A percentile compares a stretch with the other conserved stretches of the same genome.
Conservation (phyloP, 2,113 vertebrate genomes). For the Varanus komodoensis region DNA sequence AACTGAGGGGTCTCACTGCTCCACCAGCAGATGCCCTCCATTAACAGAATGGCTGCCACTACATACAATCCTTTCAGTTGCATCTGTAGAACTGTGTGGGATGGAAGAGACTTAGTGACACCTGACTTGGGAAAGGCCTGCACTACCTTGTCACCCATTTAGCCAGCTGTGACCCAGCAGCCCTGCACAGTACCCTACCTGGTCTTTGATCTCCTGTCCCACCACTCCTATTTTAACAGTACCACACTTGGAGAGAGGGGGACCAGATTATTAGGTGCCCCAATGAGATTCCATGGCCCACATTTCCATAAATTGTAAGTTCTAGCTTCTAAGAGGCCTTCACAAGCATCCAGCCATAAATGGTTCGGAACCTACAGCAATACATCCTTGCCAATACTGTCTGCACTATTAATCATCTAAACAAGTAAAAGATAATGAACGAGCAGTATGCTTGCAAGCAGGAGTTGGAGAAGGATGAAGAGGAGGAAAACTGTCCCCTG, state of each 20-base stretch:
- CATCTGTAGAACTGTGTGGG: neutral
- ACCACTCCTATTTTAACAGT: neutral
- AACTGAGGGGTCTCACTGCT: neutral
- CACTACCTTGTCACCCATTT: neutral
- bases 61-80: neutral
- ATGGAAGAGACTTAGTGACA: too few relatives aligned
- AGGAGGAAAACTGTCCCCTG: neutral
- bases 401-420: neutral
- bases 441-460: neutral
- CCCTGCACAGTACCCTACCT: neutral
- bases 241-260: neutral
- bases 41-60: neutral
- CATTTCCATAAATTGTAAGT: neutral
- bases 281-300: neutral
- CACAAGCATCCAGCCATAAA: neutral
- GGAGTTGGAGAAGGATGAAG: neutral
- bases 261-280: too few relatives aligned
- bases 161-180: neutral
- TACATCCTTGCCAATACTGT: neutral
- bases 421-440: neutral
- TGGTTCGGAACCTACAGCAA: neutral
- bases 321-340: too few relatives aligned
- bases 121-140: neutral
- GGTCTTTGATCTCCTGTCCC: neutral
- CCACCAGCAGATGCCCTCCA: too few relatives aligned